Base-by-base conservation (phyloP, 2,113 vertebrate species). In the Gallinago paraguaiae region DNA sequence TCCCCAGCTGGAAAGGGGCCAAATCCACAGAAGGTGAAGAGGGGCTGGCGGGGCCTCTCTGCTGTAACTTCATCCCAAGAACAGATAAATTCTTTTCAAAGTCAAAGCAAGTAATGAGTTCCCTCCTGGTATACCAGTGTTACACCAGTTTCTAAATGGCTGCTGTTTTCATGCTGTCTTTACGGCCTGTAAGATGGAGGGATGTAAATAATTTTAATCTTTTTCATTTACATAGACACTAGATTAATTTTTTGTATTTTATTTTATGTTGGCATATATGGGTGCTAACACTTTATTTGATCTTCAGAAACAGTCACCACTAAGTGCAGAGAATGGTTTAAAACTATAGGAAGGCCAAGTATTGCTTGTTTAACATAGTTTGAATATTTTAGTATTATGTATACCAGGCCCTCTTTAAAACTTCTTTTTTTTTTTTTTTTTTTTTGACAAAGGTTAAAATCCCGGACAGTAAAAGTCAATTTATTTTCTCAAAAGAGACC, bases 1-100 rank as follows among this genome's bases (percentile, higher is more conserved):
- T 92, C 74, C 81, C 13, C 10, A 81, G 39, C 61, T 90, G 54
- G 92, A 74, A 77, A 74, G 56, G 85, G 69, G 39, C 51, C 82
- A 90, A 23, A 68, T 82, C 33, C 65, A 71, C 69, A 91, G 82
- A 64, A 75, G 93, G 79, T 90, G 85, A 83, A 60, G 69, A 88
- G 61, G 46, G 76, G 19, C 68, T 72, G 37, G 50, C 3, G 31
- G 54, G 78, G 46, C 60, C 56, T 86, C 75, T 87, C 56, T 54
- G 46, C 57, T 90, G 86, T 82, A 88, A 95, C 81, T 79, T 87
- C 60, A 88, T 81, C 69, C 3, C 1, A 86, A 72, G 75, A 86
- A 53, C 69, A 93, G 86, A 95, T 92, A 71, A 89, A 90, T 96
- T 93, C 27, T 90, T 93, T 95, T 96, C 63, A 95, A 90, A 96